Evolutionary conservation across 2,797 vertebrate species (phyloP), one percentile per base, ranked within the genome.

Genomic region (Spinus olivaceus): DNA sequence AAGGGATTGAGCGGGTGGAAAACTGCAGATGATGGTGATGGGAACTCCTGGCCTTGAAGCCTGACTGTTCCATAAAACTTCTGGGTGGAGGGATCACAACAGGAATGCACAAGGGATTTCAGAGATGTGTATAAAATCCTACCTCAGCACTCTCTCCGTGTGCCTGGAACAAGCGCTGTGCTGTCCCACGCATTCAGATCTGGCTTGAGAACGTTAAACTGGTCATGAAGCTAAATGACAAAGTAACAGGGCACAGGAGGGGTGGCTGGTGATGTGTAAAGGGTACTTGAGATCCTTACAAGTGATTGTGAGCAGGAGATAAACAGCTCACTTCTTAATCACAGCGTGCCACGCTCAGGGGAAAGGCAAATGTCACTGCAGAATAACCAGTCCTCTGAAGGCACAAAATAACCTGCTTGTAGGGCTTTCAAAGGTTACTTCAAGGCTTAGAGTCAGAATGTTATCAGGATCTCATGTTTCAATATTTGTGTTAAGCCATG

Each of bases 1-100:
- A 86, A 74, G 49, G 41, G 51, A 90, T 59, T 74, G 82, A 83
- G 61, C 3, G 12, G 54, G 70, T 96, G 47, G 93, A 91, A 81
- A 78, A 51, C 44, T 86, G 77, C 82, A 91, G 88, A 54, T 82
- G 79, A 85, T 59, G 30, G 3, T 33, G 39, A 54, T 72, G 69
- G 86, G 33, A 64, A 67, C 76, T 95, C 35, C 61, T 85, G 72
- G 53, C 76, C 92, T 94, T 73, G 81, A 81, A 94, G 35, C 23
- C 22, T 81, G 79, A 86, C 63, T 81, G 47, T 85, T 95, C 80
- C 77, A 77, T 88, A 86, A 91, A 95, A 92, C 66, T 88, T 90
- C 59, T 88, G 90, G 70, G 81, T 15, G 30, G 86, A 93, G 73
- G 47, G 70, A 92, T 91, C 66, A 41, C 24, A 83, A 49, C 9